A percentile compares a stretch with the other conserved stretches of the same genome.
These are phyloP conservation scores for Formica aserva DNA, from an alignment of 2,888 invertebrate genomes.

Conservation along the genomic window DNA sequence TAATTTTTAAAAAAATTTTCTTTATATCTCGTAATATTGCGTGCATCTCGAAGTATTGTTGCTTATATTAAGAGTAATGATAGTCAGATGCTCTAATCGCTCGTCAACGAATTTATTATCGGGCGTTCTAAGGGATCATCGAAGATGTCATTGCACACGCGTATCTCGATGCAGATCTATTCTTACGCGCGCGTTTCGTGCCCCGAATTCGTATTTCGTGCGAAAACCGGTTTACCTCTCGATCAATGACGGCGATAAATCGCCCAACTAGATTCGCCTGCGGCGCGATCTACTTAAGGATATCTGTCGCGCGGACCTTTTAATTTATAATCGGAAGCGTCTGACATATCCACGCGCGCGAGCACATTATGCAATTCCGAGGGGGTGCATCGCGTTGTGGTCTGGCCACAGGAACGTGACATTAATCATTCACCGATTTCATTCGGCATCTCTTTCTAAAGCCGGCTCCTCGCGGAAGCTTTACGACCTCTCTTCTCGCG, in stretches of 20 bases:
- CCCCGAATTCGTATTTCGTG: constrained; percentile 52
- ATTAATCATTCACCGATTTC: constrained; percentile 65
- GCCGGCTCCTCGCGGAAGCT: constrained; percentile 52
- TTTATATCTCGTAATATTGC: background rate
- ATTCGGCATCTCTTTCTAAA: constrained; percentile 37
- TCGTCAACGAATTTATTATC: constrained; percentile 35
- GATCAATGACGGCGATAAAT: constrained; percentile 62
- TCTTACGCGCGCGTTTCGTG: constrained; percentile 31
- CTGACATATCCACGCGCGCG: constrained; percentile 60
- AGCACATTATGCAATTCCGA: constrained; percentile 56
- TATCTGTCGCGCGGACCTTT: constrained; percentile 66
- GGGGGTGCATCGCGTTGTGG: constrained; percentile 11
- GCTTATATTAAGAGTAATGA: background rate
- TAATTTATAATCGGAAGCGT: constrained; percentile 74
- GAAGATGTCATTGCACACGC: background rate
- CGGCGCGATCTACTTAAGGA: constrained; percentile 61
- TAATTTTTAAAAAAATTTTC: background rate
- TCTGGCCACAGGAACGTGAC: constrained; percentile 23
- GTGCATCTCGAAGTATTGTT: background rate
- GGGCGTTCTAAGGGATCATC: background rate
- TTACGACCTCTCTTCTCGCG: constrained; percentile 13
- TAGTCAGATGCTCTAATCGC: constrained; percentile 25
- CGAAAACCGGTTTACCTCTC: constrained; percentile 64
- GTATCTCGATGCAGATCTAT: constrained; percentile 42
- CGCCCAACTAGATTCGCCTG: constrained; percentile 48